These are phyloP conservation scores for Halichoeres trimaculatus DNA, from an alignment of 2,113 vertebrate genomes.

Conservation along the genomic window DNA sequence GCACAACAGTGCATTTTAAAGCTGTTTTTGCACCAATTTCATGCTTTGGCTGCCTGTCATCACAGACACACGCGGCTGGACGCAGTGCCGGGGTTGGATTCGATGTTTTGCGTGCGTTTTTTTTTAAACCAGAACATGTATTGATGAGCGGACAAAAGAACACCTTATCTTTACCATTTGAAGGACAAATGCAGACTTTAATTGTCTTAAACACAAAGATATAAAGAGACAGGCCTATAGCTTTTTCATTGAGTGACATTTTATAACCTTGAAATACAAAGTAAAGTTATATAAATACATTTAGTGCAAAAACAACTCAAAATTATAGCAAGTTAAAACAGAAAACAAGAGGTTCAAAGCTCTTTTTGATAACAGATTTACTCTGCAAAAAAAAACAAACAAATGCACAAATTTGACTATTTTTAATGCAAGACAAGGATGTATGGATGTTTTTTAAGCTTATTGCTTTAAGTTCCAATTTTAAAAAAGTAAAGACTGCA, in stretches of 20 bases:
- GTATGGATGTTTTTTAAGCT: constrained; percentile 56
- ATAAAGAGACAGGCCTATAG: constrained; percentile 1
- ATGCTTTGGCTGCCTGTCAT: constrained; percentile 24
- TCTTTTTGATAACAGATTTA: constrained; percentile 41
- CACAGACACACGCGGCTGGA: background rate
- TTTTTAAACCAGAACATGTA: constrained; percentile 2
- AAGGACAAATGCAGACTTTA: background rate
- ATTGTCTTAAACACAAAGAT: background rate
- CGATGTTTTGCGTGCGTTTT: background rate
- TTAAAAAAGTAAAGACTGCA: constrained; percentile 58
- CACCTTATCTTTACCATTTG: background rate
- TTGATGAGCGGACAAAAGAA: constrained; percentile 4
- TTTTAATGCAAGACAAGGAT: constrained; percentile 45
- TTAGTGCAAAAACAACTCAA: constrained; percentile 4
- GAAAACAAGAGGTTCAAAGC: constrained; percentile 7
- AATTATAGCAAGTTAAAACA: constrained; percentile 15
- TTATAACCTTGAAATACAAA: background rate
- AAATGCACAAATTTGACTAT: constrained; percentile 54
- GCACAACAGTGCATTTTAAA: background rate
- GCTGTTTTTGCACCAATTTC: constrained; percentile 16
- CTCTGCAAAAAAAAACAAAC: constrained; percentile 11
- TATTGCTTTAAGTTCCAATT: constrained; percentile 74
- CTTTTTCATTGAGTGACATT: background rate
- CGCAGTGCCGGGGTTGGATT: background rate
- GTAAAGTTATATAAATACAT: too few species aligned